phyloP scores from a whole-genome alignment of 2,113 vertebrate genomes.

The Sander lucioperca region DNA sequence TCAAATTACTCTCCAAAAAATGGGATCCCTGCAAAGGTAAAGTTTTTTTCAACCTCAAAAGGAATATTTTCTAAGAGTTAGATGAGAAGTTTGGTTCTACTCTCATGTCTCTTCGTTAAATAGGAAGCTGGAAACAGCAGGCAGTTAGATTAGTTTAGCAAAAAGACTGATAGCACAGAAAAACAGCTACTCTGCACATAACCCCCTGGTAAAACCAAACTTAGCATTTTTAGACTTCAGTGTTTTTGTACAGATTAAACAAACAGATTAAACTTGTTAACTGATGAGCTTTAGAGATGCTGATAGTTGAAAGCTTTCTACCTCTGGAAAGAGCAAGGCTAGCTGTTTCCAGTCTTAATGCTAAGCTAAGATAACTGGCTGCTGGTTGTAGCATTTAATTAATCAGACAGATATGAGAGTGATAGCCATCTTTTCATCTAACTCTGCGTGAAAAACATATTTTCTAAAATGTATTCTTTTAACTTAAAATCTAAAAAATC shows the following conservation, averaged over 20 bases:
- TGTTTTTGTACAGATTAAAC: neutral
- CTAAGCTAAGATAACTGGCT: neutral
- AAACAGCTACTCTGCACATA: neutral
- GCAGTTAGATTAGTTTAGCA: neutral
- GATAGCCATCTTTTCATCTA: too few species aligned
- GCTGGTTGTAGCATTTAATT: too few species aligned
- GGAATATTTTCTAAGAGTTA: neutral
- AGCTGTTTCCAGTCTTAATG: neutral
- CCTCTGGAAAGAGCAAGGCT: neutral
- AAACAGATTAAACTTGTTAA: neutral
- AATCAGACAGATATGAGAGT: too few species aligned
- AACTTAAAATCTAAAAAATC: neutral
- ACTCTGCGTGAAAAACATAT: neutral
- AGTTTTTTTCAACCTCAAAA: neutral
- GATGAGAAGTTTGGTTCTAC: neutral
- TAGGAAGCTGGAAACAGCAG: neutral
- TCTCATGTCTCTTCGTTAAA: neutral
- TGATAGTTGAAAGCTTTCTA: neutral
- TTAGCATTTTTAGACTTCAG: neutral
- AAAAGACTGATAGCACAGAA: neutral
- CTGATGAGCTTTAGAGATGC: neutral
- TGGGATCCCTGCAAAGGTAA: neutral
- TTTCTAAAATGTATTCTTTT: neutral
- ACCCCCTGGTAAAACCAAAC: neutral
- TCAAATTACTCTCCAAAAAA: neutral